These are phyloP conservation scores for Drosophila robusta DNA, from an alignment of 2,888 invertebrate species.

Conservation along the genomic window DNA sequence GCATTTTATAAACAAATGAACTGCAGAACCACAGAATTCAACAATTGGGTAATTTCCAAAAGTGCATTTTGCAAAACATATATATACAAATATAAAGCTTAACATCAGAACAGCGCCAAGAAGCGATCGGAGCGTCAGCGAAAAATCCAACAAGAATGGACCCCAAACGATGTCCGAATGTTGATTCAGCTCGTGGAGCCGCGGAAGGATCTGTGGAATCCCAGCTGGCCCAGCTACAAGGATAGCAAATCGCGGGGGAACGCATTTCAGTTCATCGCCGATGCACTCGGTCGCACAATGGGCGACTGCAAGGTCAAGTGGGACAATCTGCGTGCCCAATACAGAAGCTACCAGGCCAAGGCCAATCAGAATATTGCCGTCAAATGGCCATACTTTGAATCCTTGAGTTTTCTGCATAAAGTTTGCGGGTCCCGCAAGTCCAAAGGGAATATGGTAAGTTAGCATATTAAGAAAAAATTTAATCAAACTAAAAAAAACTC, in stretches of 20 bases:
- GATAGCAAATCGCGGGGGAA: conserved; percentile 36
- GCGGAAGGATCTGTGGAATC: conserved; percentile 26
- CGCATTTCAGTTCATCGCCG: conserved; percentile 27
- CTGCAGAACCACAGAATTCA: too few species aligned
- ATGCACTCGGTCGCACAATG: conserved; percentile 15
- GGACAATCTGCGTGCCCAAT: conserved; percentile 50
- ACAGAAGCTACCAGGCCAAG: conserved; percentile 35
- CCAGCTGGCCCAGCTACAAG: conserved; percentile 24
- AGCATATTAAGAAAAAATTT: too few species aligned
- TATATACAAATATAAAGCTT: too few species aligned
- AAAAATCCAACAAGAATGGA: conserved; percentile 43
- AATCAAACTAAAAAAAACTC: too few species aligned
- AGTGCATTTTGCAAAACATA: too few species aligned
- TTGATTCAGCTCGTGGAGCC: conserved; percentile 38
- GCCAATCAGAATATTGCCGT: conserved; percentile 19
- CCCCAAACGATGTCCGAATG: conserved; percentile 30
- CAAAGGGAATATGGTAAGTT: conserved; percentile 18
- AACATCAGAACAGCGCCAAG: conserved; percentile 4
- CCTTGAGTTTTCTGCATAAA: conserved; percentile 18
- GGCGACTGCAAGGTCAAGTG: conserved; percentile 46
- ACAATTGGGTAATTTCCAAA: too few species aligned
- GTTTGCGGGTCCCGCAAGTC: conserved; percentile 33
- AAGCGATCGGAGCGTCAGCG: conserved; percentile 24
- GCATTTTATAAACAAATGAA: too few species aligned
- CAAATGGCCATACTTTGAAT: conserved; percentile 48